Base-by-base conservation (phyloP, 2,113 vertebrate species). In the Chloebia gouldiae region DNA sequence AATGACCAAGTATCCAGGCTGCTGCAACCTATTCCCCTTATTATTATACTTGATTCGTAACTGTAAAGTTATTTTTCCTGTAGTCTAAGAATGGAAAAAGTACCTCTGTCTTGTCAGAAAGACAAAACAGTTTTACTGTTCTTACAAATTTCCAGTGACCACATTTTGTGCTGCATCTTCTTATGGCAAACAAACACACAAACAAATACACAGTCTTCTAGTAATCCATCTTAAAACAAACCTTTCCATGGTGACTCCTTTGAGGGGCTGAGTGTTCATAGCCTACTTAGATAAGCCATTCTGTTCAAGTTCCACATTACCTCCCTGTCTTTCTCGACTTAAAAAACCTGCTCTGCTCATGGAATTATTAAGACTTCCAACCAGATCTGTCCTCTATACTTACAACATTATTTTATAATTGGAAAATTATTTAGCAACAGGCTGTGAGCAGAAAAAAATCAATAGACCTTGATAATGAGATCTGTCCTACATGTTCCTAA, bases 401-500 rank as follows among this genome's bases (percentile, higher is more conserved):
- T 85, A 80, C 30, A 86, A 81, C 15, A 51, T 80, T 90, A 86
- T 53, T 92, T 54, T 80, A 56, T 92, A 93, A 95, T 87, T 93
- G 53, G 68, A 78, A 95, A 93, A 94, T 96, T 6, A 81, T 89
- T 88, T 80, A 81, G 68, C 68, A 96, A 95, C 92, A 83, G 88
- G 15, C 70, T 83, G 19, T 70, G 44, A 88, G 81, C 42, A 86
- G 56, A 63, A 93, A 63, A 93, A 94, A 93, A 90, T 88, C 93
- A 95, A 92, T 93, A 93, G 81, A 90, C 57, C 81, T 83, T 87
- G 72, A 80, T 95, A 95, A 97, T 85, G 61, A 96, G 71, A 71
- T 92, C 83, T 91, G 75, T 79, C 81, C 61, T 93, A 81, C 15
- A 4, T 78, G 71, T 40, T 82, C 65, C 31, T 95, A 85, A 93